Conservation (phyloP, 2,888 invertebrate genomes). For the Polyommatus icarus region DNA sequence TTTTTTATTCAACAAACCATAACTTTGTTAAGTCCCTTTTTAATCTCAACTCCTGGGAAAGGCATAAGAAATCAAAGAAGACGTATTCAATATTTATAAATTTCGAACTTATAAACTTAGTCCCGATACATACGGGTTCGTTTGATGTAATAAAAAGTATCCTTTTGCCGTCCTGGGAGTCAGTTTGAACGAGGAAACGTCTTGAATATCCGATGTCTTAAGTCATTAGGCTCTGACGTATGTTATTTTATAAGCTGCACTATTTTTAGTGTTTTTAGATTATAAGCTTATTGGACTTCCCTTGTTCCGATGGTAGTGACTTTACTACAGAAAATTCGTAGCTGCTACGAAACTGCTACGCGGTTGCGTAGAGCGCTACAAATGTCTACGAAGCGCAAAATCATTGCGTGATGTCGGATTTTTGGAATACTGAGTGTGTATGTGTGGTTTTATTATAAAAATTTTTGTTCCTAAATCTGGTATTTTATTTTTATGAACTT, state of each 20-base stretch:
- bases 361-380: neutral
- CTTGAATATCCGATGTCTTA: constrained; percentile 14
- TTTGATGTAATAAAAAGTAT: constrained; percentile 24
- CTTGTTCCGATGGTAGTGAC: neutral
- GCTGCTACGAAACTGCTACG: neutral
- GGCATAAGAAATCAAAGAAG: neutral
- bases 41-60: neutral
- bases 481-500: too few species aligned
- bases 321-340: neutral
- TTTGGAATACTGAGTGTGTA: too few species aligned
- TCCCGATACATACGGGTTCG: neutral
- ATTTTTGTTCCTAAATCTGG: too few species aligned
- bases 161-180: constrained; percentile 21
- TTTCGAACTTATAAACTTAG: constrained; percentile 7
- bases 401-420: neutral
- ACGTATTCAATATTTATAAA: constrained; percentile 1
- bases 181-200: constrained; percentile 11
- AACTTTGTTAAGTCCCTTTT: neutral
- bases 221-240: constrained; percentile 11
- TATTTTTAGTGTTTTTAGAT: neutral
- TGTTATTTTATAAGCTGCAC: constrained; percentile 6
- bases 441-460: too few species aligned
- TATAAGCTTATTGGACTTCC: neutral
- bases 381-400: neutral
- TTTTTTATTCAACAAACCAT: neutral